These are phyloP conservation scores for Popillia japonica DNA, from an alignment of 1,140 invertebrate genomes.

Conservation along the genomic window DNA sequence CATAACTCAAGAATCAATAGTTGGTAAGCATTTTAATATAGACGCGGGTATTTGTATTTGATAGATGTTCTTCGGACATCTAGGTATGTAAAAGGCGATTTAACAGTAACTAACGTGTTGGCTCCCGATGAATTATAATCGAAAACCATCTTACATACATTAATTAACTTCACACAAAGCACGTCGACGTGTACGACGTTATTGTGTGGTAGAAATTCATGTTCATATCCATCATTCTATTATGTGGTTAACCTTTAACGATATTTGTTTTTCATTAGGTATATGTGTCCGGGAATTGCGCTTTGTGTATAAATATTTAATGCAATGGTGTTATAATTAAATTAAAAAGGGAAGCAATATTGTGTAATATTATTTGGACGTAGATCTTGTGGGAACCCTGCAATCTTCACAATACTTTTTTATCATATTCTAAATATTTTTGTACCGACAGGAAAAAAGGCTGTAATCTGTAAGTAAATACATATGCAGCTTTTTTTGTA, in stretches of 20 bases:
- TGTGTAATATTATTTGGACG: too few species aligned
- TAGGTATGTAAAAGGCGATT: slow-evolving; percentile 8
- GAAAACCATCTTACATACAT: not conserved
- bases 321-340: too few species aligned
- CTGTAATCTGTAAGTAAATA: not conserved
- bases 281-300: not conserved
- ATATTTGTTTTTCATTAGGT: not conserved
- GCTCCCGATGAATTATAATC: not conserved
- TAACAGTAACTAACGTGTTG: not conserved
- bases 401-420: too few species aligned
- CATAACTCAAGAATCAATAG: too few species aligned
- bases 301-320: too few species aligned
- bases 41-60: not conserved
- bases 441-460: too few species aligned
- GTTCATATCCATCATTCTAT: not conserved
- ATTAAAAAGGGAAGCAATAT: too few species aligned
- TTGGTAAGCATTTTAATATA: not conserved
- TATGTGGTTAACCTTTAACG: not conserved
- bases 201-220: not conserved
- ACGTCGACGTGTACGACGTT: not conserved
- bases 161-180: not conserved
- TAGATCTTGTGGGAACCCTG: too few species aligned
- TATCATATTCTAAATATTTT: too few species aligned
- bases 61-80: not conserved
- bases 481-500: not conserved